A percentile compares a stretch with the other conserved stretches of the same genome.
Conservation (phyloP, 2,113 vertebrate genomes). For the Salvelinus namaycush region DNA sequence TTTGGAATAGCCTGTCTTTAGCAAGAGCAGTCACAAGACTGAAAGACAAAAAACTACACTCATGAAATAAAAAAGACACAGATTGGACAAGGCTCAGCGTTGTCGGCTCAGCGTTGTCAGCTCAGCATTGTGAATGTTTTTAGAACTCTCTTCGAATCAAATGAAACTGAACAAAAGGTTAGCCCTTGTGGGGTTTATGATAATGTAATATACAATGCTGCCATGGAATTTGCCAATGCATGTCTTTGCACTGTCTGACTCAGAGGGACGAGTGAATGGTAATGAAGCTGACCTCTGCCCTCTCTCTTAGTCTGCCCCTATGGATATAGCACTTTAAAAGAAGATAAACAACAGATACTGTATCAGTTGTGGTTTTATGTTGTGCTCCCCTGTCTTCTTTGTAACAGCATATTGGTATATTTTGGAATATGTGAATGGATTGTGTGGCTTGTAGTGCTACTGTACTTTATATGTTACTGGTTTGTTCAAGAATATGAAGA, state of each 20-base stretch:
- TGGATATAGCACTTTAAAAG: conserved; percentile 67
- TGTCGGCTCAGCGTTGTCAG: conserved; percentile 46
- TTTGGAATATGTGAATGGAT: conserved; percentile 51
- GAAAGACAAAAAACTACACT: conserved; percentile 95
- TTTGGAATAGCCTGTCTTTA: conserved; percentile 98
- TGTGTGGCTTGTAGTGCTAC: conserved; percentile 47
- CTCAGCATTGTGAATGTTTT: conserved; percentile 28
- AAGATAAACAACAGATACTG: conserved; percentile 73
- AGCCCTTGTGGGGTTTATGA: conserved; percentile 71
- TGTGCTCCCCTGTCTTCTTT: conserved; percentile 57
- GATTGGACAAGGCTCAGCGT: conserved; percentile 33
- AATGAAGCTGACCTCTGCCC: conserved; percentile 71
- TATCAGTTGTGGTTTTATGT: conserved; percentile 70
- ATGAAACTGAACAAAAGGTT: conserved; percentile 72
- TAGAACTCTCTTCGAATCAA: conserved; percentile 55
- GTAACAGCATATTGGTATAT: conserved; percentile 49
- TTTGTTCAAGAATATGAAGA: conserved; percentile 86
- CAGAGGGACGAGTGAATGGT: conserved; percentile 67
- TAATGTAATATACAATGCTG: conserved; percentile 71
- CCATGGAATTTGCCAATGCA: conserved; percentile 71
- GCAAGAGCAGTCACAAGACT: conserved; percentile 95
- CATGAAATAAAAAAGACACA: conserved; percentile 56
- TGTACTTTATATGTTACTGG: conserved; percentile 33
- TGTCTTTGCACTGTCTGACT: conserved; percentile 70
- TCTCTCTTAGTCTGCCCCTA: conserved; percentile 66